phyloP scores from a whole-genome alignment of 2,797 vertebrate species.

The Sebastes itinus region DNA sequence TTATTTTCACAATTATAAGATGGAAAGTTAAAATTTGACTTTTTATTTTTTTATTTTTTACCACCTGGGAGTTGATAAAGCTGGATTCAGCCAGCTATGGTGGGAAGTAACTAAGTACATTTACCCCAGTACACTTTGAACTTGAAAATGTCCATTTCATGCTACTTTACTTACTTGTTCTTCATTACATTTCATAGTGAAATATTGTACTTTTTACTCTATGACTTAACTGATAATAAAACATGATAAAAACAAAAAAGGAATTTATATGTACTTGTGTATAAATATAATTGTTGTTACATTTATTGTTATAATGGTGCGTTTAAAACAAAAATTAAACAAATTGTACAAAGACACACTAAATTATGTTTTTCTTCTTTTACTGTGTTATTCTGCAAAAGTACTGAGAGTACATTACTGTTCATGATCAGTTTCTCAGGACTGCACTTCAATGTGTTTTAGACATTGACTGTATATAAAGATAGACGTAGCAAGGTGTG shows the following conservation, averaged over 20 bases:
- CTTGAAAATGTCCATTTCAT: too few relatives aligned
- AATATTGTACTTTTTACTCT: background rate
- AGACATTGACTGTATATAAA: background rate
- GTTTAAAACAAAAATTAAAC: background rate
- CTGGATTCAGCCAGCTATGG: background rate
- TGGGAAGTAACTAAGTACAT: background rate
- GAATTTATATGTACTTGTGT: background rate
- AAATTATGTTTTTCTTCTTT: background rate
- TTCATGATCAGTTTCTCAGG: background rate
- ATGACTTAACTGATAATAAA: background rate
- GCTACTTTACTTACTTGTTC: background rate
- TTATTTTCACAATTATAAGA: background rate
- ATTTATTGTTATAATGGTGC: background rate
- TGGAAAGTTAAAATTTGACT: background rate
- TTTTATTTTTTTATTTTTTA: background rate
- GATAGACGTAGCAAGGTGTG: background rate
- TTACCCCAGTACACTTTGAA: too few relatives aligned
- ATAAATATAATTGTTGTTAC: background rate
- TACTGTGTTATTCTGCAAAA: background rate
- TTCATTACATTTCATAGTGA: background rate
- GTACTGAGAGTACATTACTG: background rate
- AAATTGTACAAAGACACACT: background rate
- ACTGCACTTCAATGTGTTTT: background rate
- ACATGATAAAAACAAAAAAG: background rate
- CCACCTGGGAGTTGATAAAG: background rate